Evolutionary conservation across 1,140 invertebrate genomes (phyloP).

Genomic region (Parapsyche elsis): DNA sequence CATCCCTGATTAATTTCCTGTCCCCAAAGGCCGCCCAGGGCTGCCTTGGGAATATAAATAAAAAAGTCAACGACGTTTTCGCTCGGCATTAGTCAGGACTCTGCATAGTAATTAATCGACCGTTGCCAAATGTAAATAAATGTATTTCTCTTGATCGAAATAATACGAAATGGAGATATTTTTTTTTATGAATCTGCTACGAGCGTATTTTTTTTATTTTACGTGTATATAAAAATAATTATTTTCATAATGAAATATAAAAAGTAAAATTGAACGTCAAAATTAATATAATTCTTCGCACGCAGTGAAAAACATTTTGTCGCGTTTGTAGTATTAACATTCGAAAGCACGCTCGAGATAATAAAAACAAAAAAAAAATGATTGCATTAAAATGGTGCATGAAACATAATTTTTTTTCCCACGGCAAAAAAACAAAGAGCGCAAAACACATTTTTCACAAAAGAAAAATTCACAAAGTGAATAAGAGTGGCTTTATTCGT

Average conservation of each 20-base stretch:
- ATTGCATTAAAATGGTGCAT: slow-evolving; percentile 22
- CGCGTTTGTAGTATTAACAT: too few relatives aligned
- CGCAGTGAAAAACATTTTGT: too few relatives aligned
- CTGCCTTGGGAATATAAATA: slow-evolving; percentile 46
- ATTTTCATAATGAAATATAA: too few relatives aligned
- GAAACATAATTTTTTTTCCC: slow-evolving; percentile 32
- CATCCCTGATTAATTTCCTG: slow-evolving; percentile 54
- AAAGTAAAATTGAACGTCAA: too few relatives aligned
- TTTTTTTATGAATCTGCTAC: background rate
- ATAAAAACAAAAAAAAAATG: background rate
- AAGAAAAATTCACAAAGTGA: slow-evolving; percentile 26
- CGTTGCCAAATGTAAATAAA: slow-evolving; percentile 38
- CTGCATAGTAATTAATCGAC: slow-evolving; percentile 46
- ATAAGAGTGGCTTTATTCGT: background rate
- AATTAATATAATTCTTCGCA: too few relatives aligned
- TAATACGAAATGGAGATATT: background rate
- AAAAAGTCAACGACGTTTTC: slow-evolving; percentile 47
- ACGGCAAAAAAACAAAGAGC: background rate
- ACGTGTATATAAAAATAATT: too few relatives aligned
- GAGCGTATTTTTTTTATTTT: too few relatives aligned
- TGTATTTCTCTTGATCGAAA: slow-evolving; percentile 33
- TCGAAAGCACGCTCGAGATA: too few relatives aligned
- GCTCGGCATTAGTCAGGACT: slow-evolving; percentile 43
- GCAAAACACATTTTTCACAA: slow-evolving; percentile 31
- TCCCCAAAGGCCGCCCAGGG: slow-evolving; percentile 46